Percentiles rank a stretch among this genome's conserved stretches.
These are phyloP conservation scores for Cygnus buccinator DNA, from an alignment of 2,113 vertebrate species.

Conservation along the genomic window DNA sequence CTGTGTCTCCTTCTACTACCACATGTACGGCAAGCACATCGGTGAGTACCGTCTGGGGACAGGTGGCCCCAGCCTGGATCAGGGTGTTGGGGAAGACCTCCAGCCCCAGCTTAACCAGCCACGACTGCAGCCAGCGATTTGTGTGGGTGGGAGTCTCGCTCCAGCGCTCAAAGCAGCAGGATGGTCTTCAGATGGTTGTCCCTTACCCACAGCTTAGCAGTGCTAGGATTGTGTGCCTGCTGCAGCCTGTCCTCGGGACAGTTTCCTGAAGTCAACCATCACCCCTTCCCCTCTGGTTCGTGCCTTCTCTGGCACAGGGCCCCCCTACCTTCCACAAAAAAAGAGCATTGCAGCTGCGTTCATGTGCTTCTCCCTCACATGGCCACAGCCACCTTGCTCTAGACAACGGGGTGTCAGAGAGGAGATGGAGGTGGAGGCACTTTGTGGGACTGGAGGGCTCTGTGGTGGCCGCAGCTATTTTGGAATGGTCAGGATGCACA, in stretches of 20 bases:
- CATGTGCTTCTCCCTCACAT: background rate
- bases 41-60: conserved; percentile 81
- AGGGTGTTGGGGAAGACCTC: background rate
- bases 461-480: background rate
- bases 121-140: accelerated
- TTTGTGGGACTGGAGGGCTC: background rate
- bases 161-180: background rate
- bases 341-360: accelerated
- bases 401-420: background rate
- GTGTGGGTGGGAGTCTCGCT: background rate
- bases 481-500: background rate
- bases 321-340: background rate
- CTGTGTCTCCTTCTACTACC: conserved; percentile 97
- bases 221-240: background rate
- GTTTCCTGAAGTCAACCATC: background rate
- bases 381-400: background rate
- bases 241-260: background rate
- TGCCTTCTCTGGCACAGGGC: background rate
- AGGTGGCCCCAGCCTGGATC: background rate
- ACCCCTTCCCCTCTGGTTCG: background rate
- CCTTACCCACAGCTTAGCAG: background rate
- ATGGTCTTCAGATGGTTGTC: background rate
- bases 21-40: conserved; percentile 98
- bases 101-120: background rate
- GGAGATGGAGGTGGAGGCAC: background rate